Conservation (phyloP, 2,113 vertebrate genomes). For the Pluvialis apricaria region DNA sequence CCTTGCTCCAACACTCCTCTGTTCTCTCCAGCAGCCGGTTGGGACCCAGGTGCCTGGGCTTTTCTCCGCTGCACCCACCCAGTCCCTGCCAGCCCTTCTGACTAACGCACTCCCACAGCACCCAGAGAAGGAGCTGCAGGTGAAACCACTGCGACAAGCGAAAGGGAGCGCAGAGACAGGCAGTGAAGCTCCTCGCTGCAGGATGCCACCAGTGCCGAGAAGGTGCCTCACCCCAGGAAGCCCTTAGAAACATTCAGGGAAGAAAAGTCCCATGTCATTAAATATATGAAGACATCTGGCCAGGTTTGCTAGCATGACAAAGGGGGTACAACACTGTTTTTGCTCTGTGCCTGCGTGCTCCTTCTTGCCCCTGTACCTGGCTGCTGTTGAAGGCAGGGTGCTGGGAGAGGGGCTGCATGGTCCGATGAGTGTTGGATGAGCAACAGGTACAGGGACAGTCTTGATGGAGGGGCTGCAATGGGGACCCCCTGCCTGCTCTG, state of each 20-base stretch:
- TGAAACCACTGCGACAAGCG: not conserved
- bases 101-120: not conserved
- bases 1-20: not conserved
- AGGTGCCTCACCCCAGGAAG: not conserved
- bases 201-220: not conserved
- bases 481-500: accelerated
- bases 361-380: not conserved
- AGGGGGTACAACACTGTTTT: not conserved
- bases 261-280: not conserved
- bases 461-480: not conserved
- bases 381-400: not conserved
- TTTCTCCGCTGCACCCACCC: not conserved
- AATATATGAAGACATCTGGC: not conserved
- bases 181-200: not conserved
- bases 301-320: not conserved
- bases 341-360: accelerated
- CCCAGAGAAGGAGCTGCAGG: not conserved
- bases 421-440: accelerated
- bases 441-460: not conserved
- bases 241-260: not conserved
- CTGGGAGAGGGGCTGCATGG: accelerated
- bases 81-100: not conserved
- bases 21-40: not conserved
- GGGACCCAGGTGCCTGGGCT: not conserved
- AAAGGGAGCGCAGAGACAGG: accelerated